Evolutionary conservation across 2,797 vertebrate genomes (phyloP).

Genomic region (Erethizon dorsatum): DNA sequence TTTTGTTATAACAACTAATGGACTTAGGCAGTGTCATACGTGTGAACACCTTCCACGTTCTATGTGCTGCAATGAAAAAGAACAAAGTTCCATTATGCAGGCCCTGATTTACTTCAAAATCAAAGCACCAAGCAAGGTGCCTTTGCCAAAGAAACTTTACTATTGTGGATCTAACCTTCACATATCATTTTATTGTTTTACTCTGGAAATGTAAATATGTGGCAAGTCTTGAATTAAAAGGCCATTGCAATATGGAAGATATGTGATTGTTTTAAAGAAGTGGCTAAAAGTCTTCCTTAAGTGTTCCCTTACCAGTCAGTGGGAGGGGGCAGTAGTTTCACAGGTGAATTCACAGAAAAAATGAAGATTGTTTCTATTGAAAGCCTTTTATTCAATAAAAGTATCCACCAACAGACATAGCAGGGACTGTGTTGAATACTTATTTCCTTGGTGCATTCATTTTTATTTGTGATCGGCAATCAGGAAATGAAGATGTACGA

Average conservation of each 20-base stretch:
- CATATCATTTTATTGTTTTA: constrained; percentile 7
- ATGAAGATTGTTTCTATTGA: not conserved
- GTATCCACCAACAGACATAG: not conserved
- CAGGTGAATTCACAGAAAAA: not conserved
- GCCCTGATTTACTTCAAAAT: constrained; percentile 18
- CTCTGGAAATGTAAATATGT: not conserved
- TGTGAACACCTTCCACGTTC: not conserved
- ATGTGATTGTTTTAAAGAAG: not conserved
- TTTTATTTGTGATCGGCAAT: not conserved
- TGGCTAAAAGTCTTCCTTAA: not conserved
- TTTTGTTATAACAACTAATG: not conserved
- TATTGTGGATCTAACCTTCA: not conserved
- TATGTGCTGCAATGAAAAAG: not conserved
- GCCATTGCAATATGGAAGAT: not conserved
- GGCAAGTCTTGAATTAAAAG: constrained; percentile 13
- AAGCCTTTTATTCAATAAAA: not conserved
- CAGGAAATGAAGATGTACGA: constrained; percentile 47
- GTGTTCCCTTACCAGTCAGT: not conserved
- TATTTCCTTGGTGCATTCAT: constrained; percentile 49
- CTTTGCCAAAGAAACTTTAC: constrained; percentile 7
- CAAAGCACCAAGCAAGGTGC: not conserved
- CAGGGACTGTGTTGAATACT: not conserved
- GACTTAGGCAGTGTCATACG: not conserved
- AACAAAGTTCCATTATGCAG: constrained; percentile 16
- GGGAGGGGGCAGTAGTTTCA: not conserved